Base-by-base conservation (phyloP, 1,140 invertebrate species). In the Drosophila ficusphila region DNA sequence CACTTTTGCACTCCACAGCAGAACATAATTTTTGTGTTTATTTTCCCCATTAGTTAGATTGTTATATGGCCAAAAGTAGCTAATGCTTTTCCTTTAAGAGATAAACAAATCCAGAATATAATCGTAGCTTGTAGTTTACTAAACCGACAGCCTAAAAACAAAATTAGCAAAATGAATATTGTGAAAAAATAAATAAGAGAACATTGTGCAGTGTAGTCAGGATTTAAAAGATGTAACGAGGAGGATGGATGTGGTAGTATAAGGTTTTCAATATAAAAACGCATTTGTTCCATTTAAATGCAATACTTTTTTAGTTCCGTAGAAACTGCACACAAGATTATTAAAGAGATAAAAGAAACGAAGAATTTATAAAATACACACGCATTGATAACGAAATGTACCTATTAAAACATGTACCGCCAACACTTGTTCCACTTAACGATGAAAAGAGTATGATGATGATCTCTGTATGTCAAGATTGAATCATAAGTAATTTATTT, bases 401-500 rank as follows among this genome's bases (percentile, higher is more conserved):
- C 62, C 62, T 65, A 65, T 61, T 31, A 51, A 36, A 58, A 46
- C 48, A 76, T 70, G 82, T 86, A 86, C 81, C 81, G 76, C 76
- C 81, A 85, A 85, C 72, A 86, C 70, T 76, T 76, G 49, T 74
- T 86, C 81, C 73, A 85, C 68, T 83, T 74, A 81, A 85, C 42
- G 81, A 79, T 61, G 81, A 85, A 83, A 85, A 85, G 81, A 85
- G 81, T 85, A 85, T 85, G 81, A 85, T 75, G 58, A 85, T 68
- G 36, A 67, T 73, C 33, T 38, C 51, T 48, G 19, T 54, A 58
- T 42, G 57, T 38, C 39, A 67, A 47, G 52, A 75, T 67, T 70
- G 47, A 73, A 56, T 56, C 52, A 62, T 72, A 79, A 79, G 39
- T 71, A 71, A 76, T 39, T 76, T 42, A 65, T 72, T 41, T 31